Conservation (phyloP, 2,888 invertebrate species). For the Zootermopsis nevadensis region DNA sequence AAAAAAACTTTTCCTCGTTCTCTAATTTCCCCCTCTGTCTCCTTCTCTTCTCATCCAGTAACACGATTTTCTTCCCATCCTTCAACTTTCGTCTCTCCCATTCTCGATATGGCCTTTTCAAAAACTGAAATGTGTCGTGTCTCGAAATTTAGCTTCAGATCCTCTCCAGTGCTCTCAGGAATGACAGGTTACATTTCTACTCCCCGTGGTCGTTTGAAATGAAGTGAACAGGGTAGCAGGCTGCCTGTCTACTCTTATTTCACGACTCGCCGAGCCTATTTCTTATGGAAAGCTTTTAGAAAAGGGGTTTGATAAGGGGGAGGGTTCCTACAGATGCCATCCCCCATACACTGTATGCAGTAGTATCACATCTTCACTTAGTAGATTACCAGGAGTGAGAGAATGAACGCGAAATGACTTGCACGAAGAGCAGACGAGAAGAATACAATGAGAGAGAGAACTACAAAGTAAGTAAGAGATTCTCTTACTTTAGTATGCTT, state of each 20-base stretch:
- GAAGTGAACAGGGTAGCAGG: background rate
- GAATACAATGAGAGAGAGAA: background rate
- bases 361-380: slow-evolving; percentile 38
- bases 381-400: slow-evolving; percentile 23
- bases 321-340: slow-evolving; percentile 15
- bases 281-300: slow-evolving; percentile 43
- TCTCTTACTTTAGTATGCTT: background rate
- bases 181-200: slow-evolving; percentile 42
- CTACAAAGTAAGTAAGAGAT: background rate
- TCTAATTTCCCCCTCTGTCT: slow-evolving; percentile 24
- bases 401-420: slow-evolving; percentile 10
- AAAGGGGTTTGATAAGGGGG: slow-evolving; percentile 39
- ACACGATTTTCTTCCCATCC: slow-evolving; percentile 5
- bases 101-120: slow-evolving; percentile 34
- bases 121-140: slow-evolving; percentile 37
- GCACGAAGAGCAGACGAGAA: background rate
- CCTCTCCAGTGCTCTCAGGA: slow-evolving; percentile 13
- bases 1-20: slow-evolving; percentile 17
- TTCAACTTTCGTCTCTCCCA: slow-evolving; percentile 19
- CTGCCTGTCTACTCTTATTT: slow-evolving; percentile 38
- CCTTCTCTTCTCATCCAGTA: slow-evolving; percentile 10
- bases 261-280: slow-evolving; percentile 38
- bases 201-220: background rate
- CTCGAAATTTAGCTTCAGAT: slow-evolving; percentile 38
- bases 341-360: background rate